Base-by-base conservation (phyloP, 2,797 vertebrate genomes). In the Anguilla marmorata region DNA sequence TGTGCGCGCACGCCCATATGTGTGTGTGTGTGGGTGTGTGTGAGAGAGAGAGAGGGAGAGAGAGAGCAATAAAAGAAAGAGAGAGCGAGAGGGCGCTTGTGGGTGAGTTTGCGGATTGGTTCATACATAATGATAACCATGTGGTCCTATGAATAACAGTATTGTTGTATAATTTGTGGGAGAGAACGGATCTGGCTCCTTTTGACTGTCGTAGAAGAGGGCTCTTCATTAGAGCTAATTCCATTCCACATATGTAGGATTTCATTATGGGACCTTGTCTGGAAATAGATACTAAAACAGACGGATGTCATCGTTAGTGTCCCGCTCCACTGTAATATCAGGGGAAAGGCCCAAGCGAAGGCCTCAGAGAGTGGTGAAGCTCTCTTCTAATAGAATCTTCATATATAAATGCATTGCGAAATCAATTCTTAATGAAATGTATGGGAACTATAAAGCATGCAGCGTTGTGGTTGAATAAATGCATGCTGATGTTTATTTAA, bases 1-100 rank as follows among this genome's bases (percentile, higher is more conserved):
- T 37, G 37, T 1, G 37, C 37, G 37, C 37, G 37, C 37, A 37
- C 37, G 37, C 37, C 37, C 37, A 50, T 80, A 33, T 86, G 87
- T 82, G 50, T 50, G 63, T 37, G 24, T 72, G 83, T 88, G 83
- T 83, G 24, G 45, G 45, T 87, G 74, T 82, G 86, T 86, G 54
- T 54, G 37, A 74, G 76, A 30, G 66, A 30, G 37, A 2, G 37
- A 37, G 21, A 58, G 3, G 56, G 85, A 52, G 69, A 86, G 85
- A 91, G 85, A 87, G 48, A 89, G 58, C 2, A 3, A 14, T 2
- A 30, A 58, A 2, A 60, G 85, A 16, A 37, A 86, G 85, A 89
- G 60, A 66, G 41, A 89, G 60, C 69, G 69, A 27, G 86, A 24
- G 84, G 27, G 87, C 50, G 45, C 63, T 54, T 83, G 74, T 86